These are phyloP conservation scores for Brachyhypopomus gauderio DNA, from an alignment of 2,113 vertebrate genomes.

Conservation along the genomic window DNA sequence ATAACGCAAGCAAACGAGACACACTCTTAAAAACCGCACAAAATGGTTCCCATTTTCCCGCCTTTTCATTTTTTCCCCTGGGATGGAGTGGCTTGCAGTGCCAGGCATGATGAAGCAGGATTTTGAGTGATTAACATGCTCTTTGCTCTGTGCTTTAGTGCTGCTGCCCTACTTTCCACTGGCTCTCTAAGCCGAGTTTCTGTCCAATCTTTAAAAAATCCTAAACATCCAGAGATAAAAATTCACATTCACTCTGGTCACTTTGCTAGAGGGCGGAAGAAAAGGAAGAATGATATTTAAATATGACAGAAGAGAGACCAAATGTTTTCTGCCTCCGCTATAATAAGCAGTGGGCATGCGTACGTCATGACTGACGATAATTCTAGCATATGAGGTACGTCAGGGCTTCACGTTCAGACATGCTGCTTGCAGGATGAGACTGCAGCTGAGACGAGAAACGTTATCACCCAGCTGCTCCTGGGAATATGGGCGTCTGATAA, in stretches of 20 bases:
- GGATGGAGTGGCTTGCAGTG: not conserved
- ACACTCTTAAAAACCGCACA: no score
- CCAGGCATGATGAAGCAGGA: not conserved
- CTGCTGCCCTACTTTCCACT: slow-evolving; percentile 28
- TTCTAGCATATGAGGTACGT: not conserved
- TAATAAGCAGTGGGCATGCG: not conserved
- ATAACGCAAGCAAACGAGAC: no score
- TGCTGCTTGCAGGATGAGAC: not conserved
- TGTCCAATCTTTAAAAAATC: not conserved
- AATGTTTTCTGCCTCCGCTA: not conserved
- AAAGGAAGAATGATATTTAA: not conserved
- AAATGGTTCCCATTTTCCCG: no score
- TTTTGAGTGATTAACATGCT: slow-evolving; percentile 31
- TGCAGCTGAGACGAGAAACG: not conserved
- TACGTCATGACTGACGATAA: not conserved
- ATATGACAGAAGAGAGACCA: not conserved
- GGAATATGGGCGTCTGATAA: not conserved
- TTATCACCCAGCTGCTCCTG: not conserved
- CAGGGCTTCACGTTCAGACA: not conserved
- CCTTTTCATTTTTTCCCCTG: not conserved
- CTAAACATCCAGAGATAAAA: not conserved
- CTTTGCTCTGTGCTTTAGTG: not conserved
- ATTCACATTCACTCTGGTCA: not conserved
- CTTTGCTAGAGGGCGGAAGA: not conserved
- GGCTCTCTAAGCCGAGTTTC: slow-evolving; percentile 1